A percentile compares a stretch with the other conserved stretches of the same genome.
These are phyloP conservation scores for Elephantulus edwardii DNA, from an alignment of 2,113 vertebrate species.

Conservation along the genomic window DNA sequence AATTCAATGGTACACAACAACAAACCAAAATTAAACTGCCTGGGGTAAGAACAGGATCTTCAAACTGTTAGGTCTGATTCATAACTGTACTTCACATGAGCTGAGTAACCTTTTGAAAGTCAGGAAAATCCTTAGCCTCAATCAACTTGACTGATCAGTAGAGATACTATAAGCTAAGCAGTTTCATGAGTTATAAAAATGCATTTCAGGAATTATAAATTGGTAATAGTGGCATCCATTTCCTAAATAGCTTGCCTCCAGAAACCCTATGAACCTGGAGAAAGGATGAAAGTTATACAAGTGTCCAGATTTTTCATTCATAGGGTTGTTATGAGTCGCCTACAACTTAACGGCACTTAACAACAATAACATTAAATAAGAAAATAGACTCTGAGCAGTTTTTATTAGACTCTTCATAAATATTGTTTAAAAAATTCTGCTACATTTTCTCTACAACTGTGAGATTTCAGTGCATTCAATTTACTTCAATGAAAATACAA, in stretches of 20 bases:
- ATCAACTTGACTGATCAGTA: not conserved
- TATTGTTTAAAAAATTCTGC: not conserved
- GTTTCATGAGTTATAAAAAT: not conserved
- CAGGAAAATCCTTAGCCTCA: not conserved
- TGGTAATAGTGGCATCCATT: too few species aligned
- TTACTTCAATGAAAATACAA: not conserved
- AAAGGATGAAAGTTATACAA: too few species aligned
- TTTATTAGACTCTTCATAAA: not conserved
- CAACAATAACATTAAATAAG: not conserved
- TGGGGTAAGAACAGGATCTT: accelerated
- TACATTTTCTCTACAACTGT: not conserved
- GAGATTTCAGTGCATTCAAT: not conserved
- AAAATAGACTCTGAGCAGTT: not conserved
- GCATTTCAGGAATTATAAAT: too few species aligned
- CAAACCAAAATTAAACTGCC: not conserved
- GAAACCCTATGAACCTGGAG: too few species aligned
- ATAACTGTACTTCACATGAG: not conserved
- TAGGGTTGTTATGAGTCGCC: too few species aligned
- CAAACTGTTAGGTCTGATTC: not conserved
- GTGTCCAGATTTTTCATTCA: too few species aligned
- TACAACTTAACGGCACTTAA: too few species aligned
- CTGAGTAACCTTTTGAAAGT: not conserved
- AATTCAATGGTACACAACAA: too few species aligned
- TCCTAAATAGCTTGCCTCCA: too few species aligned
- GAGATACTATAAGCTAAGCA: not conserved